These are phyloP conservation scores for Heliangelus exortis DNA, from an alignment of 2,797 vertebrate species.

Conservation along the genomic window DNA sequence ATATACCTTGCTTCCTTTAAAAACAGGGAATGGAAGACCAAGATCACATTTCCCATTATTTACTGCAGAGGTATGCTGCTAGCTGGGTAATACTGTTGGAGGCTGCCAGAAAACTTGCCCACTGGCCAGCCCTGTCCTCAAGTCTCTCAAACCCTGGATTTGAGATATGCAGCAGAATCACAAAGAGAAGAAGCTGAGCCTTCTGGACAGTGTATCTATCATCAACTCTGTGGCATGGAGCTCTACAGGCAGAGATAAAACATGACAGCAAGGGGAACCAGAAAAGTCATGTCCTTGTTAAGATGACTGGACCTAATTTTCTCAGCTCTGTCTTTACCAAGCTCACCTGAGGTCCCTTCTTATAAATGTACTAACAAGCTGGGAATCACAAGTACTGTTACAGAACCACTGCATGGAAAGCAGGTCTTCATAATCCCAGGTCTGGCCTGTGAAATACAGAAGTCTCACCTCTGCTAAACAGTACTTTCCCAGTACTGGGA, in stretches of 20 bases:
- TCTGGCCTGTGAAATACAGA: not conserved
- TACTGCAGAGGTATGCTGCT: not conserved
- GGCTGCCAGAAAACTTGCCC: not conserved
- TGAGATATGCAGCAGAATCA: not conserved
- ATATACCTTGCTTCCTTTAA: not conserved
- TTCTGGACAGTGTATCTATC: not conserved
- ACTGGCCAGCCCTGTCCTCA: not conserved
- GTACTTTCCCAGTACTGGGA: not conserved
- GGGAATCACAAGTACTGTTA: not conserved
- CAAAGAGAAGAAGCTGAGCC: not conserved
- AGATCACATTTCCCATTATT: not conserved
- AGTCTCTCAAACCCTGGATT: not conserved
- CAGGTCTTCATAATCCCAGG: not conserved
- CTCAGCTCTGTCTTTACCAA: not conserved
- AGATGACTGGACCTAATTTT: not conserved
- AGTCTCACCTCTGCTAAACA: not conserved
- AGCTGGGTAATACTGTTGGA: not conserved
- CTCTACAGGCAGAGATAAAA: not conserved
- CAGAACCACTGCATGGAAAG: not conserved
- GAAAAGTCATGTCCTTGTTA: not conserved
- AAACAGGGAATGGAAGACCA: not conserved
- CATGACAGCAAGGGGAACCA: no score
- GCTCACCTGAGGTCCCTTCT: not conserved
- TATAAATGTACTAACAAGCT: not conserved
- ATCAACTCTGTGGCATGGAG: not conserved